phyloP scores from a whole-genome alignment of 2,113 vertebrate species.

The Lagopus muta region DNA sequence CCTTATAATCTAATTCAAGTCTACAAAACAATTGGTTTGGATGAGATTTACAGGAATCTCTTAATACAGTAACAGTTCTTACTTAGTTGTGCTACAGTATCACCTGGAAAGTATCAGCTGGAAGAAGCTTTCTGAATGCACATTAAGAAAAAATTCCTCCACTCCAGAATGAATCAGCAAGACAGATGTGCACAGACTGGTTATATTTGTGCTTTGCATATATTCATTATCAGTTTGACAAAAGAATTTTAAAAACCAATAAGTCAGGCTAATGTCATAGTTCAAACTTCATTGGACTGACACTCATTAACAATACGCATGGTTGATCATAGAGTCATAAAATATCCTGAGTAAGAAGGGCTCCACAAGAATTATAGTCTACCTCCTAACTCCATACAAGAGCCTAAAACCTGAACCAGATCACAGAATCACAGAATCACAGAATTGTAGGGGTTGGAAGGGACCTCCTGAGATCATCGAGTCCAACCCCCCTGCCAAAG shows the following conservation, averaged over 20 bases:
- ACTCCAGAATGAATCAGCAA: neutral
- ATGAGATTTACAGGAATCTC: neutral
- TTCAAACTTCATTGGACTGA: neutral
- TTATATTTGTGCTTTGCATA: neutral
- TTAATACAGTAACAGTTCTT: neutral
- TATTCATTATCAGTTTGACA: neutral
- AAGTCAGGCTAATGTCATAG: neutral
- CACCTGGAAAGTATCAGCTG: neutral
- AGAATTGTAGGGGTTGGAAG: no score
- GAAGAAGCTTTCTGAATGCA: neutral
- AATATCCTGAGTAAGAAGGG: neutral
- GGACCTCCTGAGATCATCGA: no score
- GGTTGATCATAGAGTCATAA: neutral
- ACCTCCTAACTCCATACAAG: neutral
- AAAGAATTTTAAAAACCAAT: neutral
- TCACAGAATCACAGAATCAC: no score
- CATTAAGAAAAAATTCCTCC: neutral
- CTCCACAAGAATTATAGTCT: neutral
- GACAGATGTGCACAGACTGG: neutral
- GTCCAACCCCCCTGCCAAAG: no score
- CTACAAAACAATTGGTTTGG: neutral
- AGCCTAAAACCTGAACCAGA: neutral
- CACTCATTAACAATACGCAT: neutral
- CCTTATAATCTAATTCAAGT: neutral
- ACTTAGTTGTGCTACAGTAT: neutral